Percentiles rank a stretch among this genome's conserved stretches.
Conservation (phyloP, 2,797 vertebrate genomes). For the Trachops cirrhosus region DNA sequence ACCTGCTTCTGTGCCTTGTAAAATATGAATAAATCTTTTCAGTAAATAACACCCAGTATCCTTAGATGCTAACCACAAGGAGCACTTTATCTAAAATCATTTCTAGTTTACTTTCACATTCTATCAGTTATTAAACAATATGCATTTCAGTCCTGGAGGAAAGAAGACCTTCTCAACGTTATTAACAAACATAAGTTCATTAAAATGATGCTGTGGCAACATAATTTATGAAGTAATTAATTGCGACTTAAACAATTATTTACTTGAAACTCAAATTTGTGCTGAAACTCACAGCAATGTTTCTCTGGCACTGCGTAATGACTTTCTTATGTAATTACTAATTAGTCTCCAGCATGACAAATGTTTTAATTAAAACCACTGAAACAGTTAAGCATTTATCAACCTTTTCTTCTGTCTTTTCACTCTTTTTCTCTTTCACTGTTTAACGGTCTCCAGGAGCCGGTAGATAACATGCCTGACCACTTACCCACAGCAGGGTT, state of each 20-base stretch:
- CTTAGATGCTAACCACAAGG: not conserved
- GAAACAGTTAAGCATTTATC: not conserved
- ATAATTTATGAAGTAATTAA: slow-evolving; percentile 59
- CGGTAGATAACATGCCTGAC: rapidly evolving
- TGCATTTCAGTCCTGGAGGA: not conserved
- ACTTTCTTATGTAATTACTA: slow-evolving; percentile 33
- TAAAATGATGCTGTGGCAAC: not conserved
- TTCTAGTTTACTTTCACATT: rapidly evolving
- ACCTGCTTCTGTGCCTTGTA: too few relatives aligned
- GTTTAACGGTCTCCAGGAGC: rapidly evolving
- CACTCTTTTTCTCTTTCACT: not conserved
- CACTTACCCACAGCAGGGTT: rapidly evolving
- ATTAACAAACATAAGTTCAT: slow-evolving; percentile 10
- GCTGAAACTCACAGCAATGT: not conserved
- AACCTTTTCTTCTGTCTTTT: not conserved
- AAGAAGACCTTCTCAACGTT: not conserved
- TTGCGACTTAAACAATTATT: slow-evolving; percentile 58
- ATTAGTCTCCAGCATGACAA: slow-evolving; percentile 47
- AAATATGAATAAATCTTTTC: not conserved
- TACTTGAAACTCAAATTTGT: slow-evolving; percentile 24
- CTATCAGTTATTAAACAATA: not conserved
- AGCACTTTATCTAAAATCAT: not conserved
- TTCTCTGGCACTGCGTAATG: not conserved
- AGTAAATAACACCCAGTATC: not conserved
- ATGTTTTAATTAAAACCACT: slow-evolving; percentile 52